Evolutionary conservation across 2,113 vertebrate genomes (phyloP).

Genomic region (Microcebus tavaratra): DNA sequence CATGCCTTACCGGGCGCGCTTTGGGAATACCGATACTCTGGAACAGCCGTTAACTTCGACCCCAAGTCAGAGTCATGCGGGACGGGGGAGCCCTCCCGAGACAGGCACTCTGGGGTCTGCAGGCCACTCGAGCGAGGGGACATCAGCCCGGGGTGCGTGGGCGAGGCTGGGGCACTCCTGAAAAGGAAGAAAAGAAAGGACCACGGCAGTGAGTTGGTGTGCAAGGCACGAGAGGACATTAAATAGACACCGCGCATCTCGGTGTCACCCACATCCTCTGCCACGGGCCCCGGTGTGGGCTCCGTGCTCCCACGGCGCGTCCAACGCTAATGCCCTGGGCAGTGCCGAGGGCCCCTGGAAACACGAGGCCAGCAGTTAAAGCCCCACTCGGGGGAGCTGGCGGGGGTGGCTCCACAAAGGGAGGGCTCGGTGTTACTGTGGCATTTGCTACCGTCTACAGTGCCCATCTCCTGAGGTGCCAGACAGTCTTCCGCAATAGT

Average conservation of each 20-base stretch:
- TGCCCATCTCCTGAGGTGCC: neutral
- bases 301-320: neutral
- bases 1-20: constrained; percentile 94
- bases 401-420: neutral
- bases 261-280: fast-evolving
- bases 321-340: too few relatives aligned
- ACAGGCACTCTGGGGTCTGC: constrained; percentile 98
- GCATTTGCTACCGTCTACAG: neutral
- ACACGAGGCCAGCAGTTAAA: fast-evolving
- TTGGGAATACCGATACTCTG: constrained; percentile 97
- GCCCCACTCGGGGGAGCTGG: too few relatives aligned
- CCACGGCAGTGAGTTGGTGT: fast-evolving
- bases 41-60: constrained; percentile 94
- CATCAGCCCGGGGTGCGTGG: constrained; percentile 96
- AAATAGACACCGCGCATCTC: fast-evolving
- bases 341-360: neutral
- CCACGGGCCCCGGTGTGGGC: neutral
- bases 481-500: neutral
- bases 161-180: constrained; percentile 97
- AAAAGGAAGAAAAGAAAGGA: neutral
- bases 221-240: fast-evolving
- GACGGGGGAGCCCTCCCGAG: constrained; percentile 96
- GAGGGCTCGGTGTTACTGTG: fast-evolving
- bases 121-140: constrained; percentile 95
- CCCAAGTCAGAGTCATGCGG: constrained; percentile 95